Conservation (phyloP, 2,888 invertebrate species). For the Chalcosyrphus nemorum region DNA sequence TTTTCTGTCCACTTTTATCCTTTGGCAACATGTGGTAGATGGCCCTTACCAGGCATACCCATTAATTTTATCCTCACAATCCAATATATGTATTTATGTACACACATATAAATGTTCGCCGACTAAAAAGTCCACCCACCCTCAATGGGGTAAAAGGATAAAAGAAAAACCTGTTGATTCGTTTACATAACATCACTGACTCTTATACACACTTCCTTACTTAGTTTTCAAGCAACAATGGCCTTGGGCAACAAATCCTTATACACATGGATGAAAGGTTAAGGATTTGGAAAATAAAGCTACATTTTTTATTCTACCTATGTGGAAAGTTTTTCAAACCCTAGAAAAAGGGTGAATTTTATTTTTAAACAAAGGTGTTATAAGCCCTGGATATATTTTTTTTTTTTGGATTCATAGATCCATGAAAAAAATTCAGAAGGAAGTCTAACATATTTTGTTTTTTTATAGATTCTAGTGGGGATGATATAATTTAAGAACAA, state of each 20-base stretch:
- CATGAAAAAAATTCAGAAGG: conserved; percentile 10
- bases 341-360: background rate
- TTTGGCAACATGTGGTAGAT: background rate
- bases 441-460: conserved; percentile 2
- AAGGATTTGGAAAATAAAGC: background rate
- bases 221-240: background rate
- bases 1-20: background rate
- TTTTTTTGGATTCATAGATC: conserved; percentile 1
- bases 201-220: background rate
- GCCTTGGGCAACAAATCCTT: background rate
- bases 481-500: background rate
- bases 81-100: background rate
- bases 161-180: background rate
- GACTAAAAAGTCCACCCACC: background rate
- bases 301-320: background rate
- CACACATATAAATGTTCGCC: background rate
- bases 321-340: background rate
- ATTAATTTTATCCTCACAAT: background rate
- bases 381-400: conserved; percentile 16
- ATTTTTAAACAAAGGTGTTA: conserved; percentile 20
- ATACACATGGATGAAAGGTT: background rate
- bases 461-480: background rate
- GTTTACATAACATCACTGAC: background rate
- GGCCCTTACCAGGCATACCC: background rate
- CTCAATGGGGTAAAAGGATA: background rate